A percentile compares a stretch with the other conserved stretches of the same genome.
Conservation (phyloP, 1,140 invertebrate species). For the Orussus abietinus region DNA sequence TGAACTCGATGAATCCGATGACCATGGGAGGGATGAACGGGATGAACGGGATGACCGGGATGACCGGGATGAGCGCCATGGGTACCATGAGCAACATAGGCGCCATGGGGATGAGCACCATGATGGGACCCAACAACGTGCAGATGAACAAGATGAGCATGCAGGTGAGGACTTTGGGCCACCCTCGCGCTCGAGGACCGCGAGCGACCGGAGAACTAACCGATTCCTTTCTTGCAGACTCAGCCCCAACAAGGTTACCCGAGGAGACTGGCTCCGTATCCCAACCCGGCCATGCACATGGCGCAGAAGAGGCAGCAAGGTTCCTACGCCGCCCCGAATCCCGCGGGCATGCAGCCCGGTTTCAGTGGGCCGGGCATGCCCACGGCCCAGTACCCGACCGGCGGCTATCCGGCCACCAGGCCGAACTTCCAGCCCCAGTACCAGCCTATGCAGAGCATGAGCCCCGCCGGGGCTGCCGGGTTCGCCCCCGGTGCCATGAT, state of each 20-base stretch:
- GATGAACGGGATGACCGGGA: constrained; percentile 42
- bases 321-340: constrained; percentile 27
- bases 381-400: constrained; percentile 36
- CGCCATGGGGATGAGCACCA: constrained; percentile 62
- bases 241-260: constrained; percentile 43
- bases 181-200: too few species aligned
- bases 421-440: constrained; percentile 67
- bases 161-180: constrained; percentile 56
- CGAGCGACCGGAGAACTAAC: too few species aligned
- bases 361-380: constrained; percentile 35
- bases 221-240: too few species aligned
- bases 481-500: constrained; percentile 57
- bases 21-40: constrained; percentile 55
- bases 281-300: constrained; percentile 76
- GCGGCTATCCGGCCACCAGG: constrained; percentile 48
- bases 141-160: constrained; percentile 58
- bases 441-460: constrained; percentile 62
- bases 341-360: constrained; percentile 49
- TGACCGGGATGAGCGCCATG: constrained; percentile 55
- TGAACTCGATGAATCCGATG: constrained; percentile 57
- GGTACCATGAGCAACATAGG: constrained; percentile 63
- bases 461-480: constrained; percentile 30
- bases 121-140: constrained; percentile 61
- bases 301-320: constrained; percentile 65
- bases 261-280: constrained; percentile 74